Evolutionary conservation across 2,797 vertebrate genomes (phyloP).

Genomic region (Gallinago solitaria): DNA sequence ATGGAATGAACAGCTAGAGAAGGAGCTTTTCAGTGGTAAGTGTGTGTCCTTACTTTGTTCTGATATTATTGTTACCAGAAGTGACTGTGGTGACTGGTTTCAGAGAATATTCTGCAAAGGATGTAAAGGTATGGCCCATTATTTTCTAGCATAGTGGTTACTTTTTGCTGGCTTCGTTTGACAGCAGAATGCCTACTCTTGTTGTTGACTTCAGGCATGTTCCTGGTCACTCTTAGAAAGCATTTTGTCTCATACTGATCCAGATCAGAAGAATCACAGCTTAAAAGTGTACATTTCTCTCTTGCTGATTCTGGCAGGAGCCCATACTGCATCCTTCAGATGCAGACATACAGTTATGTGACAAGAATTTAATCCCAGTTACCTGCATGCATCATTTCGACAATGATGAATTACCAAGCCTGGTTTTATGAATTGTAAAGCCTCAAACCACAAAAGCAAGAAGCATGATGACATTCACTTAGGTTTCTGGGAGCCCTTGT

Average conservation of each 20-base stretch:
- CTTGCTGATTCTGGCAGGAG: background rate
- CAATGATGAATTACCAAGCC: background rate
- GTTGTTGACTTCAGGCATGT: background rate
- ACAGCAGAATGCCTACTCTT: background rate
- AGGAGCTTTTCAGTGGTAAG: slow-evolving; percentile 80
- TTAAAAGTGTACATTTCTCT: background rate
- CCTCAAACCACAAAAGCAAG: background rate
- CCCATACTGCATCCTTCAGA: background rate
- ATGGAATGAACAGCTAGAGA: slow-evolving; percentile 74
- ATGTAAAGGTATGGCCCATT: background rate
- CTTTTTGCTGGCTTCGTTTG: background rate
- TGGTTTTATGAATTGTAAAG: background rate
- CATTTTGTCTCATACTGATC: background rate
- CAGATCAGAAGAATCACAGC: background rate
- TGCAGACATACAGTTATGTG: background rate
- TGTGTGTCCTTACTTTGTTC: background rate
- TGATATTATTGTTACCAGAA: background rate
- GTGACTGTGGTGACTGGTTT: background rate
- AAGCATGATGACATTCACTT: background rate
- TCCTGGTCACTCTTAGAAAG: background rate
- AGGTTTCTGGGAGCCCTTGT: background rate
- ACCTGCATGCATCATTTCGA: background rate
- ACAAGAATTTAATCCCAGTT: background rate
- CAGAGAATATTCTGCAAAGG: background rate
- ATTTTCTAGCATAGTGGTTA: background rate